Evolutionary conservation across 2,113 vertebrate species (phyloP).

Genomic region (Mandrillus leucophaeus): DNA sequence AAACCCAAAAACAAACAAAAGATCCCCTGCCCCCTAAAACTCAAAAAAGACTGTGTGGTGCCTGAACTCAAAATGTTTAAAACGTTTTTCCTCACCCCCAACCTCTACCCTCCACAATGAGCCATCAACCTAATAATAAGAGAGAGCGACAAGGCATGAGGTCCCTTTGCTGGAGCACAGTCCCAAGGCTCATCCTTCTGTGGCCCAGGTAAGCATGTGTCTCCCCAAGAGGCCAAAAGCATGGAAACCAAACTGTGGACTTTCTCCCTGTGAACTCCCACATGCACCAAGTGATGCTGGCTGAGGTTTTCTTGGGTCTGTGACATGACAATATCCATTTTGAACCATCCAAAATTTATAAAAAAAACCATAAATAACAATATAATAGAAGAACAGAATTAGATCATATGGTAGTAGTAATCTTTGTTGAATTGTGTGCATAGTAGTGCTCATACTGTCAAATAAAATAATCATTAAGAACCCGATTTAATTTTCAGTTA

Average conservation of each 20-base stretch:
- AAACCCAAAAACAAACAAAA: too few species aligned
- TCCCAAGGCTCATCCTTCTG: not conserved
- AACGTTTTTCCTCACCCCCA: not conserved
- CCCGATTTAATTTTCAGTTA: not conserved
- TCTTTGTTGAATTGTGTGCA: not conserved
- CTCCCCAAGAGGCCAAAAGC: too few species aligned
- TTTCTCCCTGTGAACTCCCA: not conserved
- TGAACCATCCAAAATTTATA: not conserved
- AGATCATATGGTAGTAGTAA: not conserved
- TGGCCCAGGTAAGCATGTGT: not conserved
- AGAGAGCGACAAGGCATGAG: not conserved
- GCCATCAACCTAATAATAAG: not conserved
- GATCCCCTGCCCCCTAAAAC: too few species aligned
- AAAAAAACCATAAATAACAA: not conserved
- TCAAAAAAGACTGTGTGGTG: not conserved
- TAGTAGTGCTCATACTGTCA: not conserved
- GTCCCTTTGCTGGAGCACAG: not conserved
- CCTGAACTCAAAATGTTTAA: not conserved
- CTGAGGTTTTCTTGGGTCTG: not conserved
- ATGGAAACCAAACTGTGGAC: not conserved
- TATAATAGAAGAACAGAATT: not conserved
- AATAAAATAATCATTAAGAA: not conserved
- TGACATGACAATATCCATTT: not conserved
- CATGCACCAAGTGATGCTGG: not conserved
- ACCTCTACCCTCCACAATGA: not conserved